Conservation (phyloP, 2,797 vertebrate genomes). For the Micrastur ruficollis region DNA sequence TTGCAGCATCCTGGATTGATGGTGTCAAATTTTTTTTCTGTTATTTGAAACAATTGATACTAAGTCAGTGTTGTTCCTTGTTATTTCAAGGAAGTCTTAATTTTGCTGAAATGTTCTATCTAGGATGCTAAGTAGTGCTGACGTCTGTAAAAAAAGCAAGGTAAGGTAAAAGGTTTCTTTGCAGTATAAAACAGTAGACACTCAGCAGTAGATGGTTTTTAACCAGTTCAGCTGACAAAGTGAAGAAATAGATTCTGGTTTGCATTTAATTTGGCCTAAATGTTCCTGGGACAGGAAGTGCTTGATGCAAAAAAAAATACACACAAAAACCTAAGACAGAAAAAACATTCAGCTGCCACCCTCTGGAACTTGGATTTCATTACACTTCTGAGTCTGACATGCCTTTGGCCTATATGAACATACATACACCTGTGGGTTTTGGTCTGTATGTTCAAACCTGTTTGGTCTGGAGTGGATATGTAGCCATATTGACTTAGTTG, state of each 20-base stretch:
- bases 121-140: not conserved
- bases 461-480: not conserved
- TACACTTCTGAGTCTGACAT: not conserved
- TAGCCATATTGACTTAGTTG: not conserved
- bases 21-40: not conserved
- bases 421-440: rapidly evolving
- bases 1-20: not conserved
- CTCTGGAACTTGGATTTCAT: not conserved
- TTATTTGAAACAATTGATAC: not conserved
- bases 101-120: not conserved
- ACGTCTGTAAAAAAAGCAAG: not conserved
- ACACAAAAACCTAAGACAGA: not conserved
- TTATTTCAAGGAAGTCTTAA: not conserved
- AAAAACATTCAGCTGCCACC: constrained; percentile 18
- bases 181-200: not conserved
- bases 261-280: not conserved
- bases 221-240: not conserved
- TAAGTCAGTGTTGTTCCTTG: not conserved
- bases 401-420: not conserved
- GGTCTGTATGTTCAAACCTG: not conserved
- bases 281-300: not conserved
- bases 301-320: not conserved
- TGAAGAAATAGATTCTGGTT: not conserved
- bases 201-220: not conserved
- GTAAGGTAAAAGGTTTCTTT: not conserved